Percentiles rank a stretch among this genome's conserved stretches.
These are phyloP conservation scores for Polypterus bichir DNA, from an alignment of 2,113 vertebrate genomes.

Conservation along the genomic window DNA sequence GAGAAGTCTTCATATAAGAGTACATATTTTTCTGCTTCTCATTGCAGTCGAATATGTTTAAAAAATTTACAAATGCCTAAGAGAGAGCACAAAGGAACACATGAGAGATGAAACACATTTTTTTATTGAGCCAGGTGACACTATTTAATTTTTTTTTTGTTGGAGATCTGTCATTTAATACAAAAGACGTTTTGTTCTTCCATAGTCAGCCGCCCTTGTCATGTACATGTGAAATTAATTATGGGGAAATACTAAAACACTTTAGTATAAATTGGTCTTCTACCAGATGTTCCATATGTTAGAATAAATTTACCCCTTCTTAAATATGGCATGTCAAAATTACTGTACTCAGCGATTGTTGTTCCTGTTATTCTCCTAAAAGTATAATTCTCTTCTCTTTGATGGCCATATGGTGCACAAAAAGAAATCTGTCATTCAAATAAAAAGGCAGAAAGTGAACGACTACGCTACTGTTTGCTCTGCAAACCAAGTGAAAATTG, in stretches of 20 bases:
- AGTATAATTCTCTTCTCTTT: slow-evolving; percentile 38
- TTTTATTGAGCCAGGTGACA: too few species aligned
- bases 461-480: slow-evolving; percentile 52
- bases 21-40: too few species aligned
- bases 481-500: too few species aligned
- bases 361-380: slow-evolving; percentile 13
- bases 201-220: slow-evolving; percentile 55
- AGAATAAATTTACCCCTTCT: slow-evolving; percentile 42
- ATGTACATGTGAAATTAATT: slow-evolving; percentile 70
- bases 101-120: too few species aligned
- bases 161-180: too few species aligned
- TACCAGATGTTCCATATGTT: slow-evolving; percentile 61
- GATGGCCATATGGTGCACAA: slow-evolving; percentile 30
- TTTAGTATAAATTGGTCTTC: slow-evolving; percentile 64
- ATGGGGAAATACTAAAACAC: slow-evolving; percentile 70
- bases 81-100: too few species aligned
- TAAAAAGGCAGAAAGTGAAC: slow-evolving; percentile 41
- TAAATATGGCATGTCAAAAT: slow-evolving; percentile 42
- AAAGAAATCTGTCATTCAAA: slow-evolving; percentile 55
- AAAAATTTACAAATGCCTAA: too few species aligned
- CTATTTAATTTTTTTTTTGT: too few species aligned
- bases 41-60: too few species aligned
- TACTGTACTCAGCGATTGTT: slow-evolving; percentile 29
- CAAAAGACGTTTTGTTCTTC: slow-evolving; percentile 24
- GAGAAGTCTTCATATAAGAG: too few species aligned